Conservation (phyloP, 2,797 vertebrate species). For the Cephalopachus bancanus region DNA sequence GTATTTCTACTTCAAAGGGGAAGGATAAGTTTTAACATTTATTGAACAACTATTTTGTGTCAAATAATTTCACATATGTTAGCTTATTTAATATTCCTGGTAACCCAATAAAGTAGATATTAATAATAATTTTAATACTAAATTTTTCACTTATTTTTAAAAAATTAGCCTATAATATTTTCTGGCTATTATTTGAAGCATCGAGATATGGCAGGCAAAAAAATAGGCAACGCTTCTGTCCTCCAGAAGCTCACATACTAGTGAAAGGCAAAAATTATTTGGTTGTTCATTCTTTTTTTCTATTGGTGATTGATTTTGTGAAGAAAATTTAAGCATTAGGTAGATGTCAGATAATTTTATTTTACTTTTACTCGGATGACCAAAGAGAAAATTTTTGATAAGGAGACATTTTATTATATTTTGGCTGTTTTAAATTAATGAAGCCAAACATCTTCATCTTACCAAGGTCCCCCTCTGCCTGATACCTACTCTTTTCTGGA, state of each 20-base stretch:
- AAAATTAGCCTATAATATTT: background rate
- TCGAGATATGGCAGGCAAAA: background rate
- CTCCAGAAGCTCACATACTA: background rate
- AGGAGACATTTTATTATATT: background rate
- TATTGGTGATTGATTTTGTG: background rate
- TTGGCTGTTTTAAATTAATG: background rate
- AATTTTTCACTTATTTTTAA: background rate
- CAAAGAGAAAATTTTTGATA: background rate
- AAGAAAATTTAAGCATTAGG: background rate
- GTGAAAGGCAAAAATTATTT: background rate
- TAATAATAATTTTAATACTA: background rate
- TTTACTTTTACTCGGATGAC: background rate
- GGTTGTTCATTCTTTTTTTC: background rate
- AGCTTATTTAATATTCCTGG: background rate
- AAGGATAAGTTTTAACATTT: background rate
- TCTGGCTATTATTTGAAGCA: background rate
- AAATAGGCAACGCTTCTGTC: background rate
- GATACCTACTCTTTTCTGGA: background rate
- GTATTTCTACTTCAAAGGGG: background rate
- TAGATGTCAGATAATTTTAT: background rate
- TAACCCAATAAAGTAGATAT: background rate
- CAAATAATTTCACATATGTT: background rate
- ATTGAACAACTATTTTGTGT: background rate
- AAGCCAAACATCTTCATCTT: background rate
- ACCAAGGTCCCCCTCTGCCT: background rate